Evolutionary conservation across 2,113 vertebrate genomes (phyloP), one percentile per base, ranked within the genome.

Genomic region (Probosciger aterrimus): DNA sequence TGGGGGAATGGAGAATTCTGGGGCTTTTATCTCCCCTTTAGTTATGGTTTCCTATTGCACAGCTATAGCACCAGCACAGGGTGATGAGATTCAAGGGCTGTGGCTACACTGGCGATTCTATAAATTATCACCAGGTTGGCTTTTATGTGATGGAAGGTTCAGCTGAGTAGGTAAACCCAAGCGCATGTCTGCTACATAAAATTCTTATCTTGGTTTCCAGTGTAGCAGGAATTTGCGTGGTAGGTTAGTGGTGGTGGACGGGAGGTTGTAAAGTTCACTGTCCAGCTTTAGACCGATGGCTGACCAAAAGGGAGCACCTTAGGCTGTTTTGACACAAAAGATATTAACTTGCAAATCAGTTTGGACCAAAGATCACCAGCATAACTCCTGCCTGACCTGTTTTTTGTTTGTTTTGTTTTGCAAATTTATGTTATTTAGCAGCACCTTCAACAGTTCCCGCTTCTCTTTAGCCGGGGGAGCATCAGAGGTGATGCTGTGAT

Each of bases 21-120:
- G n/a, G 46, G 10, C 5, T 59, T 81, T 35, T 74, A 9, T 57
- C 14, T 78, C 44, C 27, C 12, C 11, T 3, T 47, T 17, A 20
- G 4, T n/a, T 60, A 3, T 5, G 52, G 63, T 44, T 70, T 87
- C 73, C 12, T 41, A 1, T 2, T 65, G 59, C 24, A 2, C 13
- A 69, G 64, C 23, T 59, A 8, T 0, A 1, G 23, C 47, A 20
- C 19, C 11, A 24, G 22, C 20, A 49, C 9, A 0, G 9, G 31
- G 16, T 30, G 60, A 10, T 46, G 41, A 2, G 65, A n/a, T 44
- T 10, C 13, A 22, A 27, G 64, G 30, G n/a, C 71, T 77, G 47
- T 55, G 55, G 33, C 57, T 65, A 31, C 53, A 17, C 14, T 43
- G 52, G 50, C 11, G 25, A 0, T 80, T 80, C 49, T 74, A 14